A percentile compares a stretch with the other conserved stretches of the same genome.
Conservation (phyloP, 1,140 invertebrate genomes). For the Diabrotica virgifera region DNA sequence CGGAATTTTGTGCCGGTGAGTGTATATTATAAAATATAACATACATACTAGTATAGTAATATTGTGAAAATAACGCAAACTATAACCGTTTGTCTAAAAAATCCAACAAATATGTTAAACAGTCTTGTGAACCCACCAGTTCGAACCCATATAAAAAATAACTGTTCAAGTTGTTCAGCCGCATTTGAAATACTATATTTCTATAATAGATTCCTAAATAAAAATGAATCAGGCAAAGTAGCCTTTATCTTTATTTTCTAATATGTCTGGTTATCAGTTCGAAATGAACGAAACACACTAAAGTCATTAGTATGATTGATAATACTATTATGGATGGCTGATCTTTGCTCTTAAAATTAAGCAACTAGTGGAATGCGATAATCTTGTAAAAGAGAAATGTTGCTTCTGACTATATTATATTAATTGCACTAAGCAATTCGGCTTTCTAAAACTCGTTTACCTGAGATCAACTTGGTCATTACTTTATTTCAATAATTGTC, state of each 20-base stretch:
- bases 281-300: background rate
- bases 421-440: background rate
- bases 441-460: background rate
- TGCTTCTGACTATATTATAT: background rate
- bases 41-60: too few species aligned
- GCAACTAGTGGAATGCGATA: background rate
- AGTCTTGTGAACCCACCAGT: too few species aligned
- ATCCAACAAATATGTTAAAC: too few species aligned
- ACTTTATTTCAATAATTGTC: background rate
- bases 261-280: background rate
- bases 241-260: slow-evolving; percentile 1
- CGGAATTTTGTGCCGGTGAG: too few species aligned
- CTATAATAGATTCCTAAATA: background rate
- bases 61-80: too few species aligned
- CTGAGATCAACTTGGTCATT: background rate
- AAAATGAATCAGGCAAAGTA: slow-evolving; percentile 1
- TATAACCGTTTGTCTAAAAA: too few species aligned
- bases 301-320: slow-evolving; percentile 1
- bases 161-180: background rate
- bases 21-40: too few species aligned
- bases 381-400: slow-evolving; percentile 3
- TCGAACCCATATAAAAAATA: background rate
- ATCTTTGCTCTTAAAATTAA: background rate
- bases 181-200: background rate
- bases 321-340: background rate